Evolutionary conservation across 2,797 vertebrate species (phyloP), one percentile per base, ranked within the genome.

Genomic region (Cyclopterus lumpus): DNA sequence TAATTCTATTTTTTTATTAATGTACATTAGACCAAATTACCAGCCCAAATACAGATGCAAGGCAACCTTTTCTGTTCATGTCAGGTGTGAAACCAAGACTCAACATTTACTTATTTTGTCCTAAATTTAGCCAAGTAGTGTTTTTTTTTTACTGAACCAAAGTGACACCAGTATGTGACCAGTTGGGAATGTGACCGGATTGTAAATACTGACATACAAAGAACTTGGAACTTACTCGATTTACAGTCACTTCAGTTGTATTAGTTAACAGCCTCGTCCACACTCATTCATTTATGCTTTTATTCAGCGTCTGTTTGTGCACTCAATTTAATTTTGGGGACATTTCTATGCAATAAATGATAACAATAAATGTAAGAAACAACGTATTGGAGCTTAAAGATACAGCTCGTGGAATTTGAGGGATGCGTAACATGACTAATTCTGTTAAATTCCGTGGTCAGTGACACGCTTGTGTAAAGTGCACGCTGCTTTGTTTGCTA

Each of bases 401-500:
- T 30, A 16, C 9, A 60, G 34, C 6, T 26, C 40, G 59, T 24
- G 14, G 24, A 68, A 55, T 7, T 46, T 65, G 42, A 65, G 4
- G 22, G 16, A 54, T 18, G 28, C 28, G 30, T 70, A 71, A 64
- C 63, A 55, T 18, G 12, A 61, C 57, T 68, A 2, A 61, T 60
- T 75, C 38, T 54, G 30, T 22, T 61, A 22, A 26, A 4, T 38
- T 71, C n/a, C 15, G 32, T 69, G 67, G 30, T 69, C 54, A 26
- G 46, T 10, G 38, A 57, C 2, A 20, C 26, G 28, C 58, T 74
- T 61, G 51, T 71, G 30, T 67, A 62, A 75, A 70, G 14, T 49
- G 74, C 78, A 72, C 73, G 59, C 54, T 26, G 53, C 77, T 75
- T 72, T 67, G 54, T 81, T 79, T 79, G 77, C 86, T 81, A 72